A percentile compares a stretch with the other conserved stretches of the same genome.
phyloP scores from a whole-genome alignment of 2,888 invertebrate species.

The Ernsta delagoae region DNA sequence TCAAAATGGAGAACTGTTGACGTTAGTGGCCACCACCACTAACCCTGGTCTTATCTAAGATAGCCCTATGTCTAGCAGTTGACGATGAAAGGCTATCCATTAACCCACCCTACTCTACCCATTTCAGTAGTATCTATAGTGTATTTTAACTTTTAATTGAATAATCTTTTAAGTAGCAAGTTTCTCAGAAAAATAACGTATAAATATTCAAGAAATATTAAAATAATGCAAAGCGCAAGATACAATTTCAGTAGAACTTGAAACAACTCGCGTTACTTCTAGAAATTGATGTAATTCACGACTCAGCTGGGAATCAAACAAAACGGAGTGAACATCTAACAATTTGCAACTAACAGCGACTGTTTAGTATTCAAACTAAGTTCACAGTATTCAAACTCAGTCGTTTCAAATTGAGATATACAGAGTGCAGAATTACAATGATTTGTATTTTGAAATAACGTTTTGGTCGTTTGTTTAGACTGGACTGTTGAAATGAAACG shows the following conservation, averaged over 20 bases:
- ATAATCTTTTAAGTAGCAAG: neutral
- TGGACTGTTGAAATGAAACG: neutral
- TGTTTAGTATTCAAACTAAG: slow-evolving; percentile 48
- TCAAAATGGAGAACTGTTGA: too few relatives aligned
- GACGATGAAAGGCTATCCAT: too few relatives aligned
- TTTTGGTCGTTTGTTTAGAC: slow-evolving; percentile 1
- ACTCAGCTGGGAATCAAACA: slow-evolving; percentile 21
- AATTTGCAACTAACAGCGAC: slow-evolving; percentile 42
- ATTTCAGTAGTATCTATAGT: too few relatives aligned
- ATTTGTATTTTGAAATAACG: slow-evolving; percentile 23
- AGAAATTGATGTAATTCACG: slow-evolving; percentile 28
- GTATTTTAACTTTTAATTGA: too few relatives aligned
- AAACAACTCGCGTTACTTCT: slow-evolving; percentile 20
- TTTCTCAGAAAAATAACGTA: neutral
- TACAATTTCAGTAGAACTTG: slow-evolving; percentile 18
- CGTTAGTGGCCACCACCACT: too few relatives aligned
- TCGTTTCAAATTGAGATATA: slow-evolving; percentile 49
- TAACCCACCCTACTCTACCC: too few relatives aligned
- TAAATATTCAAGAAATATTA: neutral
- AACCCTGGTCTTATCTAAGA: too few relatives aligned
- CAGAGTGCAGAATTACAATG: slow-evolving; percentile 35
- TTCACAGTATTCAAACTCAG: slow-evolving; percentile 40
- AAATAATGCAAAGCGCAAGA: slow-evolving; percentile 1
- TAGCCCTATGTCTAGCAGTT: too few relatives aligned
- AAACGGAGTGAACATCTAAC: slow-evolving; percentile 36